Percentiles rank a stretch among this genome's conserved stretches.
Evolutionary conservation across 1,140 invertebrate species (phyloP).

Genomic region (Temnothorax curvispinosus): DNA sequence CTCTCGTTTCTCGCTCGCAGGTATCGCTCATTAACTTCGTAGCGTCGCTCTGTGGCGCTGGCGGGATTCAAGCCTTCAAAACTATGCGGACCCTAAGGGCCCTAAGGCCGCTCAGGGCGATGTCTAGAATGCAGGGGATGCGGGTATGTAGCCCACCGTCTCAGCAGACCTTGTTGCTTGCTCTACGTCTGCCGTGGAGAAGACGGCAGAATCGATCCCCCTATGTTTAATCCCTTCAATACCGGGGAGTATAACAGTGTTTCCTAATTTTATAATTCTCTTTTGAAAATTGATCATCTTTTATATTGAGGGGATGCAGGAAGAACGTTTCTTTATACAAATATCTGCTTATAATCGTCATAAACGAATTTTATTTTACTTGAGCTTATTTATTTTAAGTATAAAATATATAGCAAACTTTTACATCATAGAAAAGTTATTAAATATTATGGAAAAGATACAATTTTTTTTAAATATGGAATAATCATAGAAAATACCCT

Average conservation of each 20-base stretch:
- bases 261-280: not conserved
- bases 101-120: slow-evolving; percentile 96
- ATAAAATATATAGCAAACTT: not conserved
- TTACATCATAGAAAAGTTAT: not conserved
- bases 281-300: not conserved
- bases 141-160: slow-evolving; percentile 92
- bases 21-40: slow-evolving; percentile 99
- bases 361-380: not conserved
- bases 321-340: not conserved
- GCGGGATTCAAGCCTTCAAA: slow-evolving; percentile 99
- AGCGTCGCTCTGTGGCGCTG: slow-evolving; percentile 96
- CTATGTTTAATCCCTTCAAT: not conserved
- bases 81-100: slow-evolving; percentile 98
- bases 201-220: slow-evolving; percentile 36
- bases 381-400: not conserved
- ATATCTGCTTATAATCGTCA: not conserved
- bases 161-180: slow-evolving; percentile 83
- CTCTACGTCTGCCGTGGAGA: slow-evolving; percentile 47
- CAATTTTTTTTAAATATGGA: not conserved
- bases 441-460: not conserved
- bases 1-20: slow-evolving; percentile 89
- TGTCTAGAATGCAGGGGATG: slow-evolving; percentile 99
- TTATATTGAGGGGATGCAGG: not conserved
- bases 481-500: not conserved
- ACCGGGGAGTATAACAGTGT: not conserved